Conservation (phyloP, 1,140 invertebrate species). For the Bombus picipes region DNA sequence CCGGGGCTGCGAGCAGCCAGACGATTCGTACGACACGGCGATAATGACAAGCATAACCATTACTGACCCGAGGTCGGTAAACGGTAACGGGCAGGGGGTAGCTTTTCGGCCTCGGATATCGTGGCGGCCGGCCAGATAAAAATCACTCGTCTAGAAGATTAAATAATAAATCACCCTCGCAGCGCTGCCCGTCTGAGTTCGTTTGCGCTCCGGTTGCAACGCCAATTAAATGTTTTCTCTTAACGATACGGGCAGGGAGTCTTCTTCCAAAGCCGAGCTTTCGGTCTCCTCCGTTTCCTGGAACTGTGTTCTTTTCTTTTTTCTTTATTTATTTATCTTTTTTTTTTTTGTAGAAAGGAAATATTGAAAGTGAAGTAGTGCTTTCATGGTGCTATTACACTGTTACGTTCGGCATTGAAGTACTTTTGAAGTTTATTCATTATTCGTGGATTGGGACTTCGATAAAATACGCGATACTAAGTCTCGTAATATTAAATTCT, state of each 20-base stretch:
- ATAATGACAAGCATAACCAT: conserved; percentile 79
- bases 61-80: conserved; percentile 75
- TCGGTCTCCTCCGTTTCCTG: neutral
- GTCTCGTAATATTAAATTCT: neutral
- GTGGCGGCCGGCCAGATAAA: conserved; percentile 67
- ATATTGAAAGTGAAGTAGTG: neutral
- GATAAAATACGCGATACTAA: neutral
- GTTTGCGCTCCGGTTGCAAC: conserved; percentile 27
- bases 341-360: neutral
- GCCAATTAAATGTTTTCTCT: conserved; percentile 62
- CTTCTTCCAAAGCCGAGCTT: conserved; percentile 8
- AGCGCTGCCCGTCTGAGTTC: conserved; percentile 30
- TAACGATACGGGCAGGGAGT: conserved; percentile 24
- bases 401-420: neutral
- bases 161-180: conserved; percentile 72
- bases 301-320: neutral
- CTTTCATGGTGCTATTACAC: neutral
- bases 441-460: neutral
- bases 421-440: neutral
- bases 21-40: conserved; percentile 74
- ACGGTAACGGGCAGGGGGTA: conserved; percentile 64
- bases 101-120: conserved; percentile 64
- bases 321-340: neutral
- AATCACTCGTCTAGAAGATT: conserved; percentile 76
- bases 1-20: conserved; percentile 38